Base-by-base conservation (phyloP, 2,113 vertebrate genomes). In the Callopanchax toddi region DNA sequence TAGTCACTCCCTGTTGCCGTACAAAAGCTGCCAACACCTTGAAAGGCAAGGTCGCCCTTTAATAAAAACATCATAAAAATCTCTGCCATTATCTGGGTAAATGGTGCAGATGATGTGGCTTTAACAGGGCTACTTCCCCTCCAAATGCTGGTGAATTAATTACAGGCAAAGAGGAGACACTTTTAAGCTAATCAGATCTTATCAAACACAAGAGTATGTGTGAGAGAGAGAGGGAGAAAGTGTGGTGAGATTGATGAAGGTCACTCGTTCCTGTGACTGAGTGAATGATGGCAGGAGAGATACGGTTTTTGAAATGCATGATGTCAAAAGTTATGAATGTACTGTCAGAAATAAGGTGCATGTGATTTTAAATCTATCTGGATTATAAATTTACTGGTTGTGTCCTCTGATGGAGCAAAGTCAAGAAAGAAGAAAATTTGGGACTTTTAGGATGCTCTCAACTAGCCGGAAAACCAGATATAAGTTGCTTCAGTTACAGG, bases 41-140 rank as follows among this genome's bases (percentile, higher is more conserved):
- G 82, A 81, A 80, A 82, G 65, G 58, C 83, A 87, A 91, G 84
- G 86, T 85, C 72, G 64, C 53, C 63, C 74, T 73, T 80, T 84
- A 88, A 88, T 86, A 71, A 88, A 84, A 81, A 89, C 76, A 64
- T 75, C 58, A 78, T 87, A 87, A 89, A 86, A 89, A 66, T 74
- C 67, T 60, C 73, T 32, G 74, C 76, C 72, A 89, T 91, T 90
- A 90, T 84, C 76, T 71, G 22, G 87, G 88, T 87, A 92, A 91
- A 91, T 89, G 88, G 85, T 85, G 87, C 89, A 86, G 86, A 87
- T 87, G 87, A 91, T 88, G 88, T 73, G 63, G 53, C 72, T 84
- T 74, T 76, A 78, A 82, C 71, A 54, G 69, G 65, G 83, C 68
- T 67, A 72, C 77, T 66, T 69, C 60, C 74, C 82, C 62, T 84